Evolutionary conservation across 2,888 invertebrate genomes (phyloP), one percentile per base, ranked within the genome.

Genomic region (Dolichomitus sp.): DNA sequence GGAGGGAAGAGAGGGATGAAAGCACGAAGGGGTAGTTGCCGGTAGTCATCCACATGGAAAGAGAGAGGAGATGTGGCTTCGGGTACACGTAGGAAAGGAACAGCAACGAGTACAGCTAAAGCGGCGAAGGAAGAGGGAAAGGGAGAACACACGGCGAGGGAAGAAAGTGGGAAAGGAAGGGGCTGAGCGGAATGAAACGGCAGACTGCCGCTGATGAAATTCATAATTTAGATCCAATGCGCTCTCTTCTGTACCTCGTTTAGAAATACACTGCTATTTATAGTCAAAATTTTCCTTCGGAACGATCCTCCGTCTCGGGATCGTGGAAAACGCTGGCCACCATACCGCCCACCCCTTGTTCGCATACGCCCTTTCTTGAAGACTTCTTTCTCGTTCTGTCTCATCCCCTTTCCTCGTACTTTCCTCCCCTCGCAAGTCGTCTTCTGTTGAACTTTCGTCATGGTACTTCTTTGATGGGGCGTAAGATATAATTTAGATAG

Each of bases 161-260:
- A 85, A 85, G 72, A 79, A 82, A 86, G 83, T 80, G 69, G 86
- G 81, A 77, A 84, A 85, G 74, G 63, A 85, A 85, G 79, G 59
- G 68, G 84, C 89, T 90, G 90, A 92, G 92, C 89, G 91, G 90
- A 93, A 93, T 93, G 93, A 93, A 93, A 93, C 92, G 92, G 92
- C 92, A 92, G 92, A 92, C 92, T 93, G 92, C 91, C 90, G 93
- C 93, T 93, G 93, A 93, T 93, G 93, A 93, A 93, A 93, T 93
- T 93, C 93, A 93, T 93, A 93, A 93, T 93, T 93, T 93, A 93
- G 93, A 93, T 93, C 93, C 93, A 93, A 93, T 93, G 93, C 93
- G 92, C 91, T 91, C 90, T 89, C 90, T 88, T 92, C 87, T 88
- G 87, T 93, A 93, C 90, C 93, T 93, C 93, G 93, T 93, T 93